Base-by-base conservation (phyloP, 1,140 invertebrate genomes). In the Bicyclus anynana region DNA sequence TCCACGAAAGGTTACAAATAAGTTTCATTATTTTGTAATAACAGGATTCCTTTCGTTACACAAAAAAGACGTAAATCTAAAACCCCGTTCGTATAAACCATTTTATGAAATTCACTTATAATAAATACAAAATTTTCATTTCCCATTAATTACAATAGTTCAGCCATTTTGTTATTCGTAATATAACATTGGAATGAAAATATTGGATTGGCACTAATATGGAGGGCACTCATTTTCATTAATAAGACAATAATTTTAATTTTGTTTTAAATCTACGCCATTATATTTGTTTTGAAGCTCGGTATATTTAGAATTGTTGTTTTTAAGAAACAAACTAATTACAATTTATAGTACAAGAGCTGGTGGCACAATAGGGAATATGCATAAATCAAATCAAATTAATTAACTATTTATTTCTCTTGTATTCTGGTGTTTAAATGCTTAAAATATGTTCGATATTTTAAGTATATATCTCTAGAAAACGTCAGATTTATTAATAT, bases 201-300 rank as follows among this genome's bases (percentile, higher is more conserved):
- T 38, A 38, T 38, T 12, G 33, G 60, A 69, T 83, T 83, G 80
- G 80, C 80, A 83, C 80, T 83, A 80, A 51, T 50, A 77, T 83
- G 80, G 80, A 83, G 77, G 80, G 80, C 65, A 72, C 63, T 71
- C 68, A 74, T 75, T 71, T 69, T 62, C 53, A 65, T 62, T 66
- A 67, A 65, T 66, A 58, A 48, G 62, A 59, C 67, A 51, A 40
- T 54, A 52, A 29, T 55, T 56, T 64, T 63, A n/a, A n/a, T n/a
- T n/a, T n/a, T n/a, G n/a, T n/a, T 62, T 65, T 65, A 53, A 63
- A 51, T 59, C 61, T 70, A 72, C 47, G 62, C 67, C 18, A 50
- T 55, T 62, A 53, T 53, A 53, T 62, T 56, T 63, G 54, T 53
- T 60, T 59, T 16, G 67, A 74, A 81, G 78, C 78, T 82, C 77